Evolutionary conservation across 1,140 invertebrate genomes (phyloP).

Genomic region (Drosophila lini): DNA sequence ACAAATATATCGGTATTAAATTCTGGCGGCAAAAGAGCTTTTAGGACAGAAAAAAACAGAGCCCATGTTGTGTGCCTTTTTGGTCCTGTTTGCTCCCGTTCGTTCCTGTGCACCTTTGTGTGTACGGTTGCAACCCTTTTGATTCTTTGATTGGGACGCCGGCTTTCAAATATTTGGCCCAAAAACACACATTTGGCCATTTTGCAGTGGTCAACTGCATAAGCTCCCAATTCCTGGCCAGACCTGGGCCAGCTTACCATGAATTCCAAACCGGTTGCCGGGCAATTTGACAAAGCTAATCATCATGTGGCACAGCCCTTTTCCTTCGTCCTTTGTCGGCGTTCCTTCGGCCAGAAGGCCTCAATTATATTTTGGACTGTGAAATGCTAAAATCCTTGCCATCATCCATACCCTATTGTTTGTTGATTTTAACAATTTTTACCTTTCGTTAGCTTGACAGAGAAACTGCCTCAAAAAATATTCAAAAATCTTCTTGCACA

Average conservation of each 20-base stretch:
- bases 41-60: neutral
- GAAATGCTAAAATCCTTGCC: constrained; percentile 3
- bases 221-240: neutral
- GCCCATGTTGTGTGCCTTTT: neutral
- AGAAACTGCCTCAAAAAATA: neutral
- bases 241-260: neutral
- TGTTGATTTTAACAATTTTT: constrained; percentile 3
- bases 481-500: neutral
- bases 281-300: constrained; percentile 45
- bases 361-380: constrained; percentile 22
- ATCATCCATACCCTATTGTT: neutral
- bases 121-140: neutral
- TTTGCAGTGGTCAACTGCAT: constrained; percentile 12
- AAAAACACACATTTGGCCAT: neutral
- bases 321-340: neutral
- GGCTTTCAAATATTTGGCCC: constrained; percentile 14
- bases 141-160: neutral
- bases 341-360: neutral
- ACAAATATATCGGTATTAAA: neutral
- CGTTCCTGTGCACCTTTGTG: neutral
- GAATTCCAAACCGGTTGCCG: constrained; percentile 11
- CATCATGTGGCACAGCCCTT: constrained; percentile 8
- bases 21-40: neutral
- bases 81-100: neutral
- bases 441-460: neutral